phyloP scores from a whole-genome alignment of 2,888 invertebrate genomes.

The Ceriagrion tenellum region DNA sequence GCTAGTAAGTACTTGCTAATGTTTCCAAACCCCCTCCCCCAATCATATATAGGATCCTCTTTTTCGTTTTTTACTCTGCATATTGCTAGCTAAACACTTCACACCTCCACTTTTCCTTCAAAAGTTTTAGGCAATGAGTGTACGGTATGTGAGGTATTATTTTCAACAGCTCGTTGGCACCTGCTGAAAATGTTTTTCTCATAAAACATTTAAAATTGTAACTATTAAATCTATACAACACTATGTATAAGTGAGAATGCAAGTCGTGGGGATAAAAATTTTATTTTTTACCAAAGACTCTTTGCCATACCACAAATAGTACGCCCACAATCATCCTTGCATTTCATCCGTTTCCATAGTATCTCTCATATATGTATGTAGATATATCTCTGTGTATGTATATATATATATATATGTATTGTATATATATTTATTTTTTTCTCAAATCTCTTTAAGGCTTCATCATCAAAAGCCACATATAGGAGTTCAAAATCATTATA shows the following conservation, averaged over 20 bases:
- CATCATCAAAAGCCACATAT: conserved; percentile 31
- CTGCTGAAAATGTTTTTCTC: conserved; percentile 49
- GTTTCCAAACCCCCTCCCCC: conserved; percentile 26
- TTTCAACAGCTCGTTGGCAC: conserved; percentile 63
- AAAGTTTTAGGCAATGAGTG: conserved; percentile 54
- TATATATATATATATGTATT: conserved; percentile 33
- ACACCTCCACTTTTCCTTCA: conserved; percentile 39
- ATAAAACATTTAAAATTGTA: conserved; percentile 40
- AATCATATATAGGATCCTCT: neutral
- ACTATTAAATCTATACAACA: conserved; percentile 58
- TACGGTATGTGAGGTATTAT: conserved; percentile 53
- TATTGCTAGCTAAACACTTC: conserved; percentile 58
- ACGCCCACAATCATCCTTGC: conserved; percentile 10
- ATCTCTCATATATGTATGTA: conserved; percentile 14
- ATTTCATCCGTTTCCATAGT: conserved; percentile 19
- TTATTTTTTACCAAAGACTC: conserved; percentile 49
- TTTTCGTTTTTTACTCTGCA: neutral
- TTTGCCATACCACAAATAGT: conserved; percentile 43
- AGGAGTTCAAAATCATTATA: conserved; percentile 39
- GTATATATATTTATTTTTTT: conserved; percentile 8
- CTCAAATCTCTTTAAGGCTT: conserved; percentile 34
- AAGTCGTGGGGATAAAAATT: conserved; percentile 46
- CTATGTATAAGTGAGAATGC: conserved; percentile 45
- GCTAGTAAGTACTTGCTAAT: conserved; percentile 63
- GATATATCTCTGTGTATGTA: neutral